Percentiles rank a stretch among this genome's conserved stretches.
These are phyloP conservation scores for Pipistrellus pipistrellus DNA, from an alignment of 2,797 vertebrate genomes.

Conservation along the genomic window DNA sequence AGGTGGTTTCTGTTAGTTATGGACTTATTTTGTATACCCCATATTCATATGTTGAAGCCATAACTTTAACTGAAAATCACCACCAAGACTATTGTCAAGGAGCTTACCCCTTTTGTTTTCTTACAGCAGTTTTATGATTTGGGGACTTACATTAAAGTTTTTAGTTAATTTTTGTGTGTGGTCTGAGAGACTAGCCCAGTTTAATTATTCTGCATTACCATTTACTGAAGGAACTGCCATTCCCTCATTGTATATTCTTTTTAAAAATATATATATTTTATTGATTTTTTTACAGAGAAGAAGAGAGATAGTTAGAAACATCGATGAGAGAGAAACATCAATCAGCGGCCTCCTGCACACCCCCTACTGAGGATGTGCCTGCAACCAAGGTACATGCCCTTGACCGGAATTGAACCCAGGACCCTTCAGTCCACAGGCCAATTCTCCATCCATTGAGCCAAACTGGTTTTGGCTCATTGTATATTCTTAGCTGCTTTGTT, in stretches of 20 bases:
- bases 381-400: too few species aligned
- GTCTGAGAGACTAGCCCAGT: not conserved
- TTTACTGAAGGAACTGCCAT: not conserved
- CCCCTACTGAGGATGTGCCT: too few species aligned
- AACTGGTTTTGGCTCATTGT: not conserved
- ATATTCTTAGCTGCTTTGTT: not conserved
- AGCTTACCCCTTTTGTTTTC: not conserved
- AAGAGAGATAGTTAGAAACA: too few species aligned
- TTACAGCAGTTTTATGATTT: not conserved
- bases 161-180: not conserved
- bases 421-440: too few species aligned
- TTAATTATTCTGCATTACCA: not conserved
- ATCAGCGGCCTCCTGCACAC: too few species aligned
- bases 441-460: too few species aligned
- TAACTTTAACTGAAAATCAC: not conserved
- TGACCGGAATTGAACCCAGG: too few species aligned
- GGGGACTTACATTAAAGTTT: not conserved
- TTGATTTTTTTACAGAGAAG: too few species aligned
- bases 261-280: too few species aligned
- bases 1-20: not conserved
- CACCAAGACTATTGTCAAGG: not conserved
- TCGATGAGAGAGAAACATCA: too few species aligned
- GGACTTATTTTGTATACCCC: not conserved
- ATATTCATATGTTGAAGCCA: not conserved
- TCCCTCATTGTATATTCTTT: not conserved